Conservation (phyloP, 2,797 vertebrate genomes). For the Helarctos malayanus region DNA sequence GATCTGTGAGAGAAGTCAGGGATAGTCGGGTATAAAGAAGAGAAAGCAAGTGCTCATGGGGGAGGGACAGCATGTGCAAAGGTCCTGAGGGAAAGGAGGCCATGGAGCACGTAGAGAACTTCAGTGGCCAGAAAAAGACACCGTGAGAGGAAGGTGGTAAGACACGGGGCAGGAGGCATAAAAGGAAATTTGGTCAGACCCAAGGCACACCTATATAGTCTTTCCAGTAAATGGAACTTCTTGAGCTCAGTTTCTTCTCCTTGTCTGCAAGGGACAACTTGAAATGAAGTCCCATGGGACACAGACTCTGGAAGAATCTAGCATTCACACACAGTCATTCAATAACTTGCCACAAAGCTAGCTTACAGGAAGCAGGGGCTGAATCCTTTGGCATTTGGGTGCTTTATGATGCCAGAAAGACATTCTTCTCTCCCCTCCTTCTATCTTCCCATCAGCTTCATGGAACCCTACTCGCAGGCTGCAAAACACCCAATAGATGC, state of each 20-base stretch:
- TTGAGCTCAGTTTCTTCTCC: background rate
- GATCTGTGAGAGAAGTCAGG: background rate
- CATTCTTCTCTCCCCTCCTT: background rate
- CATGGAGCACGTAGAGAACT: accelerated
- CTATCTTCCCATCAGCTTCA: background rate
- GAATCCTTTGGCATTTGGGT: background rate
- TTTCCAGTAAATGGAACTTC: background rate
- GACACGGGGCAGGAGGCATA: no score
- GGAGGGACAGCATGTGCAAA: background rate
- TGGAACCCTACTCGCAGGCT: background rate
- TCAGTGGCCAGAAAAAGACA: background rate
- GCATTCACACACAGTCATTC: background rate
- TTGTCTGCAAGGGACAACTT: background rate
- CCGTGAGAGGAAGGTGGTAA: background rate
- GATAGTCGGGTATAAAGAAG: background rate
- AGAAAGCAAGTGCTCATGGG: accelerated
- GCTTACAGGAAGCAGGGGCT: background rate
- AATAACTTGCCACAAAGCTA: background rate
- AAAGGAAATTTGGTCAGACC: background rate
- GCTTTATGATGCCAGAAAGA: background rate
- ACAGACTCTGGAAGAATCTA: background rate
- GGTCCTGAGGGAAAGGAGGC: background rate
- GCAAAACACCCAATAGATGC: background rate
- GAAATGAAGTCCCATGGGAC: background rate
- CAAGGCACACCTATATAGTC: accelerated